Evolutionary conservation across 2,113 vertebrate species (phyloP).

Genomic region (Neopipo cinnamomea): DNA sequence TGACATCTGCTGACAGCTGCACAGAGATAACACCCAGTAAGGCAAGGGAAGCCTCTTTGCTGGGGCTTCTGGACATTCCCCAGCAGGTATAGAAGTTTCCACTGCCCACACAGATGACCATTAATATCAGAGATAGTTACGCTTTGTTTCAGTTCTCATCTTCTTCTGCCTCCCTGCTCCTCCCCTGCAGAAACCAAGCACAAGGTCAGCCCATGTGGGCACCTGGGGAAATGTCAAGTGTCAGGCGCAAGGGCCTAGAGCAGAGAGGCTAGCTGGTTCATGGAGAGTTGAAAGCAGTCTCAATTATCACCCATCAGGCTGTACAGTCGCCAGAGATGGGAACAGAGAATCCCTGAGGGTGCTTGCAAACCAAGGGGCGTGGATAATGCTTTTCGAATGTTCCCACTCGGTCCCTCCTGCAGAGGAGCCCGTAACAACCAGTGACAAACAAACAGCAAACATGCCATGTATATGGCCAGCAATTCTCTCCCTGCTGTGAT

Average conservation of each 20-base stretch:
- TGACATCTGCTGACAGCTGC: background rate
- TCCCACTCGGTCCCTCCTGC: background rate
- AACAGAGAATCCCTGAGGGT: slow-evolving; percentile 2
- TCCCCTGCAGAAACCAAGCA: background rate
- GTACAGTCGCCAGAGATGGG: background rate
- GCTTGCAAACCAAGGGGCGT: background rate
- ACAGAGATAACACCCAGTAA: background rate
- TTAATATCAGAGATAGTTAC: background rate
- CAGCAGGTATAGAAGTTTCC: background rate
- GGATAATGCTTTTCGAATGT: background rate
- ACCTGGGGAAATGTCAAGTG: slow-evolving; percentile 27
- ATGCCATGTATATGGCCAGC: background rate
- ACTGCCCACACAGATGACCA: background rate
- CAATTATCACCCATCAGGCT: slow-evolving; percentile 11
- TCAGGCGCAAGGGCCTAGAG: background rate
- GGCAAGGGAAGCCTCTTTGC: background rate
- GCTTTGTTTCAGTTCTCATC: background rate
- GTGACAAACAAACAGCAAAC: slow-evolving; percentile 19
- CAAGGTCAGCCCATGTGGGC: background rate
- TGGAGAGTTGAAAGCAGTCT: background rate
- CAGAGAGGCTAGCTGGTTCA: background rate
- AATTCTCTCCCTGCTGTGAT: slow-evolving; percentile 7
- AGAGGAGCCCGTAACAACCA: background rate
- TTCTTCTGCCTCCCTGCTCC: background rate
- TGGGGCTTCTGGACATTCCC: background rate